Evolutionary conservation across 2,888 invertebrate species (phyloP), one percentile per base, ranked within the genome.

Genomic region (Portevinia maculata): DNA sequence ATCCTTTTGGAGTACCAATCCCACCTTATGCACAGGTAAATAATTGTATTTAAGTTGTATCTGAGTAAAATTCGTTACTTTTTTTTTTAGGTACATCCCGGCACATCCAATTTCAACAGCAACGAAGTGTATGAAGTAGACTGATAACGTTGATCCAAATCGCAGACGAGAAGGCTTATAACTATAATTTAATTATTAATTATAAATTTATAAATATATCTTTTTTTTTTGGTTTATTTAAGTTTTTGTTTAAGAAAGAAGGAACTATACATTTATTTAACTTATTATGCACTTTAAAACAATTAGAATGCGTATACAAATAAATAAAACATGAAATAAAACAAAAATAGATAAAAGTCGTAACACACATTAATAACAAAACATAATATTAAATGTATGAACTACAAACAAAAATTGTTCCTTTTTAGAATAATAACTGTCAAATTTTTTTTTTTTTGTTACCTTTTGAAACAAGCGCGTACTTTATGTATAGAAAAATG

Each of bases 61-160:
- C 13, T 3, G 0, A 13, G 0, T 13, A 9, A 3, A 4, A 4
- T 37, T 41, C 7, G n/a, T 21, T 4, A 15, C 0, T 17, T 13
- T 48, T 50, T 13, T 24, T 17, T 57, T 30, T 41, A 83, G 83
- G 60, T 67, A 21, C 71, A 73, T 21, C 83, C 83, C 8, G 71
- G 83, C 9, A 73, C 78, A 37, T 83, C 83, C 11, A 78, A 67
- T 41, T 83, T 78, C 11, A 83, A 83, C 19, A 83, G 71, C 21
- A 73, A 71, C 48, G 83, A 83, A 28, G 83, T 83, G 37, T 83
- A 83, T 62, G 83, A 83, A 67, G 60, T 83, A n/a, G 83, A 83
- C 60, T 83, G 60, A 83, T 64, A 13, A 55, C 28, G 3, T 37
- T 39, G 9, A 67, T 32, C 30, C n/a, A 4, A 4, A 24, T 34